Conservation (phyloP, 2,113 vertebrate genomes). For the Ifrita kowaldi region DNA sequence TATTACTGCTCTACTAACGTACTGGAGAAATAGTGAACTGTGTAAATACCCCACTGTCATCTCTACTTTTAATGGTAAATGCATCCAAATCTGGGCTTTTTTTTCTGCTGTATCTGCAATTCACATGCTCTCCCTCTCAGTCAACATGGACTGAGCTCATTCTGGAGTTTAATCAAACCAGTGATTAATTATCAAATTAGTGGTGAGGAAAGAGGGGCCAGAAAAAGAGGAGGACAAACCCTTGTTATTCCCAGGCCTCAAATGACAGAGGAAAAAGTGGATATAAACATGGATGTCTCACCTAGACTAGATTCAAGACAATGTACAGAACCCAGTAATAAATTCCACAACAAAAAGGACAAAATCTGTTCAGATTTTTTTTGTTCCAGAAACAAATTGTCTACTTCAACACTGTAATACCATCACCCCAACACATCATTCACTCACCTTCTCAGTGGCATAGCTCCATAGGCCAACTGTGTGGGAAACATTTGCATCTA, state of each 20-base stretch:
- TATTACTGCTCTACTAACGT: not conserved
- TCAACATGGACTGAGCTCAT: not conserved
- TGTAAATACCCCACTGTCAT: not conserved
- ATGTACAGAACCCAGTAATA: not conserved
- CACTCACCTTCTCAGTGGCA: slow-evolving; percentile 90
- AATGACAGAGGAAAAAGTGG: not conserved
- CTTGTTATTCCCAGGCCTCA: not conserved
- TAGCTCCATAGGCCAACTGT: slow-evolving; percentile 96
- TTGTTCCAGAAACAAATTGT: not conserved
- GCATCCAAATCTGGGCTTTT: not conserved
- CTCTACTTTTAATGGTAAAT: not conserved
- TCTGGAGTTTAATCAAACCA: not conserved
- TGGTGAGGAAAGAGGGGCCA: not conserved
- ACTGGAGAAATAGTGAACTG: not conserved
- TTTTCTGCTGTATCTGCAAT: not conserved
- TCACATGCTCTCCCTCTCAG: not conserved
- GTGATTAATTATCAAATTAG: not conserved
- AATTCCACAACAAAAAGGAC: not conserved
- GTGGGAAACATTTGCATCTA: slow-evolving; percentile 90
- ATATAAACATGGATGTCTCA: not conserved
- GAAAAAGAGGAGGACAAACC: not conserved
- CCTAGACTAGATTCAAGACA: not conserved
- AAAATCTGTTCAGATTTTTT: too few relatives aligned
- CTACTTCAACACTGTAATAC: not conserved
- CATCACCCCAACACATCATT: not conserved